Conservation (phyloP, 2,888 invertebrate species). For the Seira musarum region DNA sequence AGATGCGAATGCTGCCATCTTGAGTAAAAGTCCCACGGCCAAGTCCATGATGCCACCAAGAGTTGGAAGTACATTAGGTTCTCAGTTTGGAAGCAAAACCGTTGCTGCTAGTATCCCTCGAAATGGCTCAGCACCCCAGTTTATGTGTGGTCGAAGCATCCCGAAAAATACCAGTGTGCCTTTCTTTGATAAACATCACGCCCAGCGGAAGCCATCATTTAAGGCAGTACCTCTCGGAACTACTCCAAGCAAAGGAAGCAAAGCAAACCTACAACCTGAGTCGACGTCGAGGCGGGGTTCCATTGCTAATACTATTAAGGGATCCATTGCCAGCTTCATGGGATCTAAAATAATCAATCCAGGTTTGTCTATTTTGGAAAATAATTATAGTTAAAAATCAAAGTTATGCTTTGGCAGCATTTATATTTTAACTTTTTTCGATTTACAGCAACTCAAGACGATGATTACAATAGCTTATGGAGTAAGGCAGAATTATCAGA, state of each 20-base stretch:
- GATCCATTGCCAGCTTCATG: conserved; percentile 57
- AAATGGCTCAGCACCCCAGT: conserved; percentile 70
- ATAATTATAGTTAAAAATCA: too few species aligned
- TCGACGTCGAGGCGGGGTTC: conserved; percentile 53
- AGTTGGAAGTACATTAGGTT: conserved; percentile 59
- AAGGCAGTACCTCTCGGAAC: conserved; percentile 67
- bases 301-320: conserved; percentile 51
- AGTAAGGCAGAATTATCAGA: conserved; percentile 70
- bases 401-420: too few species aligned
- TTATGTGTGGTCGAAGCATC: conserved; percentile 71
- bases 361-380: conserved; percentile 26
- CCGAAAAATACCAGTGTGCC: conserved; percentile 92
- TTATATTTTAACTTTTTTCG: background rate
- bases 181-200: conserved; percentile 82
- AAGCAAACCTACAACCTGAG: conserved; percentile 60
- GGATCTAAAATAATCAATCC: conserved; percentile 60
- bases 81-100: conserved; percentile 52
- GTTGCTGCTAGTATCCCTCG: conserved; percentile 64
- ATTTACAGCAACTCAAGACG: conserved; percentile 62
- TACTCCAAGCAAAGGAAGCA: conserved; percentile 58
- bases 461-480: conserved; percentile 68
- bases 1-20: conserved; percentile 30
- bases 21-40: conserved; percentile 50
- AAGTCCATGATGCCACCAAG: conserved; percentile 66
- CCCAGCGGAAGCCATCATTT: conserved; percentile 76